Conservation (phyloP, 1,140 invertebrate species). For the Psilanteris sp. region DNA sequence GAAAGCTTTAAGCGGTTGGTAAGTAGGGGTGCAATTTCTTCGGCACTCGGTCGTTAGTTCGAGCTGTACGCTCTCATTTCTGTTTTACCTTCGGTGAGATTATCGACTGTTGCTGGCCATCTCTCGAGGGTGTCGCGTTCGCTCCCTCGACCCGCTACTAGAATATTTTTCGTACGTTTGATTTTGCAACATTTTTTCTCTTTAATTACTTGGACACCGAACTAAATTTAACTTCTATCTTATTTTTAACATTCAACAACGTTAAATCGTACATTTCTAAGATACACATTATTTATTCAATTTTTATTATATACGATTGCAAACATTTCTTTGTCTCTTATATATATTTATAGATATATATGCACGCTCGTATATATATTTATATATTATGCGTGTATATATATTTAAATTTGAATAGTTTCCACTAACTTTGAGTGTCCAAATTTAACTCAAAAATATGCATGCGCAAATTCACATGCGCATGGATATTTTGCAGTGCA, state of each 20-base stretch:
- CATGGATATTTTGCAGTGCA: constrained; percentile 25
- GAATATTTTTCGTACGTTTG: constrained; percentile 76
- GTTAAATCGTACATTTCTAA: no score
- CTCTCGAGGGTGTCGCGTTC: constrained; percentile 77
- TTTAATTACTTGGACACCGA: constrained; percentile 18
- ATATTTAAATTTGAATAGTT: no score
- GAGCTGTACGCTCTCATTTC: constrained; percentile 64
- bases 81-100: constrained; percentile 81
- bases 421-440: constrained; percentile 7
- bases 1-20: constrained; percentile 75
- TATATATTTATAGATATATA: no score
- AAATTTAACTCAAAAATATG: constrained; percentile 17
- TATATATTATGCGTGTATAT: no score
- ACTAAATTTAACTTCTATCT: not conserved
- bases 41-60: constrained; percentile 69
- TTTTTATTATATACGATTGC: no score
- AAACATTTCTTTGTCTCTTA: no score
- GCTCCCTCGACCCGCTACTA: constrained; percentile 79
- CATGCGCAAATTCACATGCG: constrained; percentile 16
- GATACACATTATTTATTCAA: no score
- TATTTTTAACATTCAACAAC: no score
- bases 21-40: constrained; percentile 77
- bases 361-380: no score
- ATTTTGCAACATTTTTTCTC: constrained; percentile 59
- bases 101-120: constrained; percentile 80